Base-by-base conservation (phyloP, 1,140 invertebrate genomes). In the Lepidurus apus region DNA sequence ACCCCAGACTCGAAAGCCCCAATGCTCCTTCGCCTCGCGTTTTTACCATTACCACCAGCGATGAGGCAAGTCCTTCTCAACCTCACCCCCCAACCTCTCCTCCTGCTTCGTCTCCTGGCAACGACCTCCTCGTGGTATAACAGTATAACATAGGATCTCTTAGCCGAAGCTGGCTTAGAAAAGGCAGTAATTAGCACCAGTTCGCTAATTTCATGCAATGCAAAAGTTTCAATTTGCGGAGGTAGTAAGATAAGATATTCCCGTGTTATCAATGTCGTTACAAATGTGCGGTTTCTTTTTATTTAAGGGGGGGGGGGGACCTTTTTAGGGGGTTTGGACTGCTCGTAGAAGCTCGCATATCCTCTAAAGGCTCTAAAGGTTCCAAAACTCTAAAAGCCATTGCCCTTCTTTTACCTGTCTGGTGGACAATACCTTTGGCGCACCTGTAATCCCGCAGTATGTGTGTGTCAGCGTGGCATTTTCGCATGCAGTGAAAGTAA, bases 401-500 rank as follows among this genome's bases (percentile, higher is more conserved):
- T 65, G 53, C 53, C 53, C 53, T n/a, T 21, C 13, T 65, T 34
- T 65, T 65, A 65, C 53, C 53, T 65, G 53, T 65, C 53, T 65
- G 53, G 53, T 65, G 53, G 53, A 65, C 53, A 21, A 65, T 65
- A 65, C 53, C 53, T 65, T 65, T 65, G 53, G 53, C 53, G 53
- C 53, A 65, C 53, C 53, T 65, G 53, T 65, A 65, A 21, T 21
- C 17, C 17, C 17, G 17, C 8, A 65, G 53, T 21, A 65, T n/a
- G 53, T 65, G 53, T 13, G 34, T 34, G 34, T 13, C 53, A n/a
- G 53, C 53, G 53, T 65, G 53, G 8, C 13, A 65, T 65, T n/a
- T 21, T 65, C 10, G 53, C 53, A n/a, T 65, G 53, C 21, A 65
- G 53, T 65, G 53, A 65, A 65, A 21, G 53, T 65, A 65, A 65